Evolutionary conservation across 1,140 invertebrate genomes (phyloP), one percentile per base, ranked within the genome.

Genomic region (Diploscapter pachys): DNA sequence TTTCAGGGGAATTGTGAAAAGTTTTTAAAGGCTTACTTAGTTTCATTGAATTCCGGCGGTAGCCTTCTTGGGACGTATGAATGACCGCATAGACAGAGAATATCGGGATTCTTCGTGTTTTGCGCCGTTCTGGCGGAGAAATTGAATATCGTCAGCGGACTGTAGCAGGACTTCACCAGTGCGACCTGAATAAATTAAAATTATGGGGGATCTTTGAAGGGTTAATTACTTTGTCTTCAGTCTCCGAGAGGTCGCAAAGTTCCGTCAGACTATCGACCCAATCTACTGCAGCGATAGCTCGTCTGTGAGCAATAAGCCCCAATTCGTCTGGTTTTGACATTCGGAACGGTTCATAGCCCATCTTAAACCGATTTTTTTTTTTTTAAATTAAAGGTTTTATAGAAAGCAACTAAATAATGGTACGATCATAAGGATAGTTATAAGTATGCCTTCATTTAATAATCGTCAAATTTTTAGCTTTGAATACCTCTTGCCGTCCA

Each of bases 21-120:
- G 31, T 31, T 31, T 31, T 31, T 31, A 31, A 31, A 31, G 8
- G 69, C 82, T 81, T 62, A 84, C 83, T 84, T 84, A 52, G 82
- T 79, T 64, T 75, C 83, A 71, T 81, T 81, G 66, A 83, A 84
- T 68, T 84, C 83, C 5, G 79, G 73, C 4, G 83, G 83, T 64
- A 85, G 67, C 74, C 77, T 80, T 68, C 83, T 65, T 6, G 83
- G 83, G 52, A 84, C 84, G 72, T 80, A 84, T 4, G 79, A 85
- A 67, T 81, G 79, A 6, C 74, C 77, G 68, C 81, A 81, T 4
- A 84, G 76, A 69, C 83, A 84, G 5, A 84, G 67, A 71, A 84
- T 85, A 75, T 84, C 84, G 4, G 81, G 79, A 74, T 85, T 85
- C 65, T 83, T 79, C 8, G 84, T 85, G 66, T 85, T 85, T 71